Evolutionary conservation across 2,797 vertebrate species (phyloP).

Genomic region (Melanotaenia boesemani): DNA sequence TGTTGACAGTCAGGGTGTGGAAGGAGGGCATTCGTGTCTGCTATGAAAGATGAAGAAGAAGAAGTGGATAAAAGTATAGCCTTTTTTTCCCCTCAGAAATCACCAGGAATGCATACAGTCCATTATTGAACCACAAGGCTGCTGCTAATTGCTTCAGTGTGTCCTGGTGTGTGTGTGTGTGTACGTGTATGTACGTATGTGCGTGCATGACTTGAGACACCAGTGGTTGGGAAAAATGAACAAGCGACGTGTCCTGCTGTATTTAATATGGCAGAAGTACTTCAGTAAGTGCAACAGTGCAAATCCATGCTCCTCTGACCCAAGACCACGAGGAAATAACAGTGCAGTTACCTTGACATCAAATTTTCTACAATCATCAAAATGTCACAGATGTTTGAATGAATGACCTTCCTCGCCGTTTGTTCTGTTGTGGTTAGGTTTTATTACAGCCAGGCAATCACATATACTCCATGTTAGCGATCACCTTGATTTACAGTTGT

Average conservation of each 20-base stretch:
- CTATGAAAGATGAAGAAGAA: conserved; percentile 64
- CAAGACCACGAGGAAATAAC: conserved; percentile 41
- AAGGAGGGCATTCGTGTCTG: conserved; percentile 45
- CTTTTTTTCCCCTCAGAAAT: conserved; percentile 73
- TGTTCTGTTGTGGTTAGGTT: neutral
- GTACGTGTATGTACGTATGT: conserved; percentile 31
- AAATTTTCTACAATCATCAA: conserved; percentile 6
- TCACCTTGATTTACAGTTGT: neutral
- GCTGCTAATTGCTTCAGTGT: conserved; percentile 84
- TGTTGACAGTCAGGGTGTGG: conserved; percentile 66
- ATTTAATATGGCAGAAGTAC: conserved; percentile 49
- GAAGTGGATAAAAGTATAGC: conserved; percentile 65
- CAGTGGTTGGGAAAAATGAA: conserved; percentile 67
- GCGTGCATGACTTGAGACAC: conserved; percentile 51
- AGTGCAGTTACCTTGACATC: conserved; percentile 27
- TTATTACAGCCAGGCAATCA: neutral
- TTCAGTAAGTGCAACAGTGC: conserved; percentile 9
- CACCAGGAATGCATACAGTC: conserved; percentile 71
- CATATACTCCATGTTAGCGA: neutral
- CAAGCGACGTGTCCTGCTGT: conserved; percentile 59
- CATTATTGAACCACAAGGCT: conserved; percentile 79
- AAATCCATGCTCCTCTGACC: conserved; percentile 23
- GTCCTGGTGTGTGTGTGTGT: conserved; percentile 43
- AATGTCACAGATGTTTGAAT: neutral
- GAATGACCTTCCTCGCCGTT: neutral